These are phyloP conservation scores for Anser cygnoides DNA, from an alignment of 2,113 vertebrate genomes.

Conservation along the genomic window DNA sequence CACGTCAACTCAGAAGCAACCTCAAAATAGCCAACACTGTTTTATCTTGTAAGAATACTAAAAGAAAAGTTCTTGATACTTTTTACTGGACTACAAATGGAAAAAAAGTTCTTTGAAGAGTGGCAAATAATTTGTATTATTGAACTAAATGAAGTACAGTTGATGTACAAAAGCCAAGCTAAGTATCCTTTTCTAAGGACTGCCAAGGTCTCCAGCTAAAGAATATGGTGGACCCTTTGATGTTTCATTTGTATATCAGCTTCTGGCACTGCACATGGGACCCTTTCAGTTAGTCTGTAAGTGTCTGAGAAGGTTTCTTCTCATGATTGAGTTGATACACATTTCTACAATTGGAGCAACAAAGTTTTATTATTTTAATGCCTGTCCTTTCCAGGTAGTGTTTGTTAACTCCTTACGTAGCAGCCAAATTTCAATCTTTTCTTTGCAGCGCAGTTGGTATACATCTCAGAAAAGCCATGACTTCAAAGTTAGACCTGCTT, in stretches of 20 bases:
- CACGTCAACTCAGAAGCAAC: not conserved
- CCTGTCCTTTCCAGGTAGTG: not conserved
- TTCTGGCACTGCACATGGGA: too few relatives aligned
- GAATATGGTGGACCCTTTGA: not conserved
- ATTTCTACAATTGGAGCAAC: not conserved
- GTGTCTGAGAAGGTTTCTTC: not conserved
- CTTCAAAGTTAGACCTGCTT: not conserved
- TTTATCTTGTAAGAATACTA: not conserved
- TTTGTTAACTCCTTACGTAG: not conserved
- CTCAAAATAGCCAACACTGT: not conserved
- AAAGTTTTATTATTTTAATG: not conserved
- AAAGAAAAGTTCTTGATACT: not conserved
- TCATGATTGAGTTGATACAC: not conserved
- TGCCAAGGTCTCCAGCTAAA: not conserved
- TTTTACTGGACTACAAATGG: not conserved
- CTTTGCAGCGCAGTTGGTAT: not conserved
- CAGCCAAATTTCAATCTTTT: not conserved
- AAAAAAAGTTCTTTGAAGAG: not conserved
- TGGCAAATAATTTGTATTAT: not conserved
- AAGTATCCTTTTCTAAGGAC: not conserved
- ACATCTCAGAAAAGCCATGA: not conserved
- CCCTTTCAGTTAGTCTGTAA: not conserved
- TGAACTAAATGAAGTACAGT: not conserved
- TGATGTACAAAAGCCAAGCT: not conserved
- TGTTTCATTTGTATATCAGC: not conserved